Conservation (phyloP, 2,797 vertebrate species). For the Bryconaethiops microstoma region DNA sequence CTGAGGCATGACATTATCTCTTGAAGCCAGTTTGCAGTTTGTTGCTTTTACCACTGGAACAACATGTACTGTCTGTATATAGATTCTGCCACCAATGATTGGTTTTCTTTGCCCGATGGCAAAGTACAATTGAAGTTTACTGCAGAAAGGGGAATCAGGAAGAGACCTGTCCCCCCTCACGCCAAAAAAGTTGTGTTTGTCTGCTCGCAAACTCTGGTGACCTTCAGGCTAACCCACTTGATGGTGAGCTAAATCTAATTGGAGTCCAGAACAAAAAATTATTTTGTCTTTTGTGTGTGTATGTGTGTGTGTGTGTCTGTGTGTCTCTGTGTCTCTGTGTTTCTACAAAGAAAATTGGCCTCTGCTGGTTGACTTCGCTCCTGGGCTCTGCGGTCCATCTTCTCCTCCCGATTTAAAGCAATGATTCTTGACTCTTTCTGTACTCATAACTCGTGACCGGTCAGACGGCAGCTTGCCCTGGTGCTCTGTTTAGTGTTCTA, state of each 20-base stretch:
- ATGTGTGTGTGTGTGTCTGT: neutral
- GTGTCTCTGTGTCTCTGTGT: constrained; percentile 6
- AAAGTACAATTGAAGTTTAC: neutral
- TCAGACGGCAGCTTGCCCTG: constrained; percentile 12
- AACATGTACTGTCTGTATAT: neutral
- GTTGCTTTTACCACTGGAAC: neutral
- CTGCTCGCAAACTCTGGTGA: neutral
- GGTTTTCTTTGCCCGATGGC: neutral
- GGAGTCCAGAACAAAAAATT: neutral
- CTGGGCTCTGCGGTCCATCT: neutral
- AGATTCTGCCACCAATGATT: neutral
- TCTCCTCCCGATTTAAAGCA: constrained; percentile 3
- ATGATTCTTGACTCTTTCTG: constrained; percentile 7
- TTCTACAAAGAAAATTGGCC: neutral
- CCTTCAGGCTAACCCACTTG: neutral
- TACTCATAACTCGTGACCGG: constrained; percentile 14
- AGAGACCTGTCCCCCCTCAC: neutral
- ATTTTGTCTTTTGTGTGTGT: too few relatives aligned
- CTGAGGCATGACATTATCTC: constrained; percentile 14
- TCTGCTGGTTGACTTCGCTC: neutral
- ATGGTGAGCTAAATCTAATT: neutral
- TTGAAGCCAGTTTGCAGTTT: neutral
- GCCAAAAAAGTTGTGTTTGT: neutral
- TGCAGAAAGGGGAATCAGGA: too few relatives aligned
- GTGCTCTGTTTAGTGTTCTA: constrained; percentile 31